Conservation (phyloP, 1,140 invertebrate genomes). For the Panagrolaimus sp. region DNA sequence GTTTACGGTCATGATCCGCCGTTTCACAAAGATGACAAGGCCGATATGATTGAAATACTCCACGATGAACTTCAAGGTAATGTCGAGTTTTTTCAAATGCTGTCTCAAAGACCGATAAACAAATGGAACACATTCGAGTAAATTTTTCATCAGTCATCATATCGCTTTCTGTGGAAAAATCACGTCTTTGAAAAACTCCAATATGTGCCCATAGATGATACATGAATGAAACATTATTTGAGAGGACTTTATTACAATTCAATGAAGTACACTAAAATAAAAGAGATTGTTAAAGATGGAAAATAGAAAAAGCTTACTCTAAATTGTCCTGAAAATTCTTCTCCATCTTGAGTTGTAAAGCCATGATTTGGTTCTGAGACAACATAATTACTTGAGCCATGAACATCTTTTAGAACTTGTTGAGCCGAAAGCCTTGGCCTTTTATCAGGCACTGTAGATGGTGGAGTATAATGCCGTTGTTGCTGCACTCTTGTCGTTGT, state of each 20-base stretch:
- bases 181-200: background rate
- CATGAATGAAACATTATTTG: constrained; percentile 26
- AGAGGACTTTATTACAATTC: constrained; percentile 14
- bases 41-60: background rate
- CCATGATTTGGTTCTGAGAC: background rate
- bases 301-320: background rate
- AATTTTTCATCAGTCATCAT: background rate
- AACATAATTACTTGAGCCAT: background rate
- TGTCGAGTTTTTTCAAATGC: constrained; percentile 5
- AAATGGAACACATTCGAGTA: background rate
- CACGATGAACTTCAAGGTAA: background rate
- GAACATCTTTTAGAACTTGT: background rate
- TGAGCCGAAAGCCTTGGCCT: background rate
- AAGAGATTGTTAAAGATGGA: constrained; percentile 1
- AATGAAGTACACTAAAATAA: constrained; percentile 25
- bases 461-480: background rate
- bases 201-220: constrained; percentile 28
- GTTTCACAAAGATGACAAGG: constrained; percentile 10
- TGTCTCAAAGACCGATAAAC: constrained; percentile 10
- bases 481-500: no score
- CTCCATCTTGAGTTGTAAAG: background rate
- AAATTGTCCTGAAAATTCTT: constrained; percentile 27
- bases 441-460: background rate
- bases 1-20: background rate
- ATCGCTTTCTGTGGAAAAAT: background rate